Conservation (phyloP, 2,888 invertebrate species). For the Linyphia triangularis region DNA sequence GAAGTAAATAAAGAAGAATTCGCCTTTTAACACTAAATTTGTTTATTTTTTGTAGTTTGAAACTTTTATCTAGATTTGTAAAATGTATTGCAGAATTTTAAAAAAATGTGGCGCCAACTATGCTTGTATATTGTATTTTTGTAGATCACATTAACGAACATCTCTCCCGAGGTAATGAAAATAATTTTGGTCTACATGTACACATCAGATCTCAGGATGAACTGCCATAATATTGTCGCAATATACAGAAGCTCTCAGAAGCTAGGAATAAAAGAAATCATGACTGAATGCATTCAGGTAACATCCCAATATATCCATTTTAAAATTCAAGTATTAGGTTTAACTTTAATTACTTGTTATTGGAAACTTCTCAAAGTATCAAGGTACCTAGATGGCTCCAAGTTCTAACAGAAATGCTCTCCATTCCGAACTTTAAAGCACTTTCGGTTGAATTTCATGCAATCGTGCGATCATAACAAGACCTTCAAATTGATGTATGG, state of each 20-base stretch:
- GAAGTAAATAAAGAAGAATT: too few relatives aligned
- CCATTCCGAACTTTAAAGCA: too few relatives aligned
- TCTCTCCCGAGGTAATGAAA: constrained; percentile 15
- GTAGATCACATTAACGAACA: constrained; percentile 23
- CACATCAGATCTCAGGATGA: constrained; percentile 8
- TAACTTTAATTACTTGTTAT: background rate
- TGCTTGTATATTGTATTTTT: background rate
- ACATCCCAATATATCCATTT: background rate
- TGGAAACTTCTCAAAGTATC: background rate
- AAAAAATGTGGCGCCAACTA: background rate
- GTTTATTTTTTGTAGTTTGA: too few relatives aligned
- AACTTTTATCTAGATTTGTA: too few relatives aligned
- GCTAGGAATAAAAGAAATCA: constrained; percentile 37
- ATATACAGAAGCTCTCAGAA: constrained; percentile 28
- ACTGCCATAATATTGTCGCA: constrained; percentile 34
- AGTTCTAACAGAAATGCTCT: too few relatives aligned
- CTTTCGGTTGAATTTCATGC: too few relatives aligned
- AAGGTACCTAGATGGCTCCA: background rate
- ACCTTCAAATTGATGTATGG: too few relatives aligned
- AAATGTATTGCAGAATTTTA: too few relatives aligned
- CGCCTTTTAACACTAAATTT: too few relatives aligned
- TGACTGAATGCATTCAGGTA: constrained; percentile 35
- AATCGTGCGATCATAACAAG: too few relatives aligned
- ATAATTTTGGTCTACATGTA: constrained; percentile 47
- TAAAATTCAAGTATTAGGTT: background rate